Evolutionary conservation across 2,888 invertebrate species (phyloP).

Genomic region (Eristalis tenax): DNA sequence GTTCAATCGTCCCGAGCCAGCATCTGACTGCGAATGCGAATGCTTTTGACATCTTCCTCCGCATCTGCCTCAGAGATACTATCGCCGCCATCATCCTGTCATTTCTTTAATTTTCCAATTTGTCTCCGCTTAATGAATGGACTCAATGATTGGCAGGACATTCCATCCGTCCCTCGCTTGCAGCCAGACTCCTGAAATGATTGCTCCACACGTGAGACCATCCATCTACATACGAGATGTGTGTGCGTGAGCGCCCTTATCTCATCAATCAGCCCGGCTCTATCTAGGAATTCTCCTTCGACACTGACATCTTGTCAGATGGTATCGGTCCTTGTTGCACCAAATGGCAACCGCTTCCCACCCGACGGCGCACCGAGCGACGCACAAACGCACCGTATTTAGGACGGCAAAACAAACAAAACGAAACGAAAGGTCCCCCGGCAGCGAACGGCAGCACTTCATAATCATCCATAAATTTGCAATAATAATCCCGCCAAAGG

Average conservation of each 20-base stretch:
- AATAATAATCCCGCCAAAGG: conserved; percentile 44
- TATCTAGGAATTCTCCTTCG: conserved; percentile 20
- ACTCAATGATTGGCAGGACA: neutral
- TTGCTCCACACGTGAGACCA: neutral
- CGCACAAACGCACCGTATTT: neutral
- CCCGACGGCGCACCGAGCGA: conserved; percentile 5
- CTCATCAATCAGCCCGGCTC: conserved; percentile 14
- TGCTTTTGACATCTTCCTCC: conserved; percentile 1
- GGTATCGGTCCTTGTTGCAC: conserved; percentile 35
- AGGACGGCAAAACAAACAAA: conserved; percentile 47
- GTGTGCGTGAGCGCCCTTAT: neutral
- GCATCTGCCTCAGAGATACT: neutral
- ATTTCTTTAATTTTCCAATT: conserved; percentile 9
- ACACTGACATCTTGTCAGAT: conserved; percentile 63
- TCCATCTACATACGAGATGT: neutral
- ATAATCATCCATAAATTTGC: conserved; percentile 71
- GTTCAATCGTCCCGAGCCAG: neutral
- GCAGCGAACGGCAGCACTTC: conserved; percentile 42
- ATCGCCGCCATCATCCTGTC: conserved; percentile 1
- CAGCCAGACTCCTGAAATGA: conserved; percentile 23
- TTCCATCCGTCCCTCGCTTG: neutral
- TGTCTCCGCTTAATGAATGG: conserved; percentile 2
- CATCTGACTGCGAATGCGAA: neutral
- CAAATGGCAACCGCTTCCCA: conserved; percentile 9
- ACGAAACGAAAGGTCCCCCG: neutral